These are phyloP conservation scores for Narcine bancroftii DNA, from an alignment of 2,113 vertebrate genomes.

Conservation along the genomic window DNA sequence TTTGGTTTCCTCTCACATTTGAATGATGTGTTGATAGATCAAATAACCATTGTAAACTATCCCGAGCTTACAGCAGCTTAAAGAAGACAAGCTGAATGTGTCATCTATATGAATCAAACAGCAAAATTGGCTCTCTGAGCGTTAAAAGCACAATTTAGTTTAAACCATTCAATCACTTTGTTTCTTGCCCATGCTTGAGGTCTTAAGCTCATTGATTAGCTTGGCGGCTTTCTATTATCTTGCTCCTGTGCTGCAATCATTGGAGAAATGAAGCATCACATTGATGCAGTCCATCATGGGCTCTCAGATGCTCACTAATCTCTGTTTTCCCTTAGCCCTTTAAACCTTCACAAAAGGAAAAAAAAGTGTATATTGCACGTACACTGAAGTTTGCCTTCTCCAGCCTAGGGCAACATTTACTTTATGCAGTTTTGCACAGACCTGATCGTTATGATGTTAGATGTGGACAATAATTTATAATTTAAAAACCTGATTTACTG, in stretches of 20 bases:
- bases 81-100: neutral
- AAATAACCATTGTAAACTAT: too few species aligned
- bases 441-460: neutral
- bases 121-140: neutral
- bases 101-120: neutral
- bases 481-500: neutral
- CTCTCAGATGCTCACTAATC: neutral
- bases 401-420: neutral
- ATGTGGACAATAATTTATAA: neutral
- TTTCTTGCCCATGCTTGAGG: neutral
- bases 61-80: too few species aligned
- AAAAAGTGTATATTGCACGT: neutral
- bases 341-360: neutral
- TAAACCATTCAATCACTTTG: neutral
- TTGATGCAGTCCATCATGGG: conserved; percentile 2
- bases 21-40: too few species aligned
- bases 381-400: neutral
- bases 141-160: neutral
- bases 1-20: too few species aligned
- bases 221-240: neutral
- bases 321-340: neutral
- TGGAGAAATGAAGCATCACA: conserved; percentile 13
- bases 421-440: neutral
- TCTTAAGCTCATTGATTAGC: neutral
- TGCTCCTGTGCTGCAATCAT: neutral